Percentiles rank a stretch among this genome's conserved stretches.
phyloP scores from a whole-genome alignment of 2,888 invertebrate species.

The Archips xylosteana region DNA sequence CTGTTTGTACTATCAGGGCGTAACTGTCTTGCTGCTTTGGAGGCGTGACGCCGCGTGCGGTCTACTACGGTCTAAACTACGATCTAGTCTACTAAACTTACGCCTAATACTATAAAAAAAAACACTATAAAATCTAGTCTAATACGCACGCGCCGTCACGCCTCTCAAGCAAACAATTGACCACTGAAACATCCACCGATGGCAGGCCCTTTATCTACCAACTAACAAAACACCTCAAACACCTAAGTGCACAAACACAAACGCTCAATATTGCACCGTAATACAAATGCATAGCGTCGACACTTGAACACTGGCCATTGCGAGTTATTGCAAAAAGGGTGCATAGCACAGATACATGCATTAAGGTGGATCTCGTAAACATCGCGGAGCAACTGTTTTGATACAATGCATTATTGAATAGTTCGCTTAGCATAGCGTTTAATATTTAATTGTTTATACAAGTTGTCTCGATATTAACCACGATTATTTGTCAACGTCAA shows the following conservation, averaged over 20 bases:
- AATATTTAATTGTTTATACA: conserved; percentile 31
- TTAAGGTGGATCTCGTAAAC: conserved; percentile 20
- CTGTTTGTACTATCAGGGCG: neutral
- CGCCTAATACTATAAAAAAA: neutral
- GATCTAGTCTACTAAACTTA: too few relatives aligned
- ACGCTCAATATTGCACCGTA: neutral
- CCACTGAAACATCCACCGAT: neutral
- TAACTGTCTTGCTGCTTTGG: neutral
- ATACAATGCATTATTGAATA: conserved; percentile 30
- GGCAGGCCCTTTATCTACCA: neutral
- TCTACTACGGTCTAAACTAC: neutral
- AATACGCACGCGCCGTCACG: neutral
- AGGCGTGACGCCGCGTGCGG: conserved; percentile 21
- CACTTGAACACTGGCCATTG: neutral
- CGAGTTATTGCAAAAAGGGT: neutral
- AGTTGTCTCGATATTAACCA: too few relatives aligned
- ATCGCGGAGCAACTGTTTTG: conserved; percentile 16
- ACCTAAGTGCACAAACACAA: neutral
- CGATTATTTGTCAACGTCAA: too few relatives aligned
- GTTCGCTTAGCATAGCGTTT: conserved; percentile 28
- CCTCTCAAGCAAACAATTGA: neutral
- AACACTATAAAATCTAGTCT: neutral
- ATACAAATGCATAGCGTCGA: neutral
- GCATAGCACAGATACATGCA: conserved; percentile 17
- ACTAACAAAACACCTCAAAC: neutral